phyloP scores from a whole-genome alignment of 2,797 vertebrate species.

The Ceyx erithaca region DNA sequence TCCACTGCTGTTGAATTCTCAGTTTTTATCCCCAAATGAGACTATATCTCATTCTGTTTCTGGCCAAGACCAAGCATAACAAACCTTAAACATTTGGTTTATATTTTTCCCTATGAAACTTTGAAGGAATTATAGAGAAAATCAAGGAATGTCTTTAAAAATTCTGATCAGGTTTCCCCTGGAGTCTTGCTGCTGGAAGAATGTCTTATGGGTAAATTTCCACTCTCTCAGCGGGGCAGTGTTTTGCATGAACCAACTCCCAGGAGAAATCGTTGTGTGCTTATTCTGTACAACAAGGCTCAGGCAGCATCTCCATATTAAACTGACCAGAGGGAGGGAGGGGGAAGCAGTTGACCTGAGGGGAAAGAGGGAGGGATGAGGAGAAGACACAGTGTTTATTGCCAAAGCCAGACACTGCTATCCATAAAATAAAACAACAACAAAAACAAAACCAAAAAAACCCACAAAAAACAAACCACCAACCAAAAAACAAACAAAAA shows the following conservation, averaged over 20 bases:
- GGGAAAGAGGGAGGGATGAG: constrained; percentile 39
- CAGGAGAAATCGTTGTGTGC: constrained; percentile 89
- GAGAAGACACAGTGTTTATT: neutral
- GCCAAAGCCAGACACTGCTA: constrained; percentile 32
- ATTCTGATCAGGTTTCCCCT: constrained; percentile 83
- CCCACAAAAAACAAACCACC: neutral
- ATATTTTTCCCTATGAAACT: constrained; percentile 45
- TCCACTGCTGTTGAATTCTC: neutral
- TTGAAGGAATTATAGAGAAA: constrained; percentile 50
- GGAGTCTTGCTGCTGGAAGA: constrained; percentile 84
- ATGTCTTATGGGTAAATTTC: constrained; percentile 94
- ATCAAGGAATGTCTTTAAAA: constrained; percentile 72
- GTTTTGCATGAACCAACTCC: constrained; percentile 94
- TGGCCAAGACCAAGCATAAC: constrained; percentile 40
- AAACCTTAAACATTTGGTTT: constrained; percentile 55
- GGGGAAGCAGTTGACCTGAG: constrained; percentile 50
- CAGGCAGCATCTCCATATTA: constrained; percentile 87
- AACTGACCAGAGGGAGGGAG: constrained; percentile 84
- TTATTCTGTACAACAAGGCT: constrained; percentile 87
- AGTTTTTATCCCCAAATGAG: constrained; percentile 52
- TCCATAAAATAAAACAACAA: constrained; percentile 26
- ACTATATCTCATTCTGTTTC: constrained; percentile 25
- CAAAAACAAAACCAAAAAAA: too few species aligned
- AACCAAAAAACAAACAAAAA: neutral
- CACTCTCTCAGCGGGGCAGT: constrained; percentile 89